Evolutionary conservation across 2,797 vertebrate species (phyloP), one percentile per base, ranked within the genome.

Genomic region (Emydoidea blandingii): DNA sequence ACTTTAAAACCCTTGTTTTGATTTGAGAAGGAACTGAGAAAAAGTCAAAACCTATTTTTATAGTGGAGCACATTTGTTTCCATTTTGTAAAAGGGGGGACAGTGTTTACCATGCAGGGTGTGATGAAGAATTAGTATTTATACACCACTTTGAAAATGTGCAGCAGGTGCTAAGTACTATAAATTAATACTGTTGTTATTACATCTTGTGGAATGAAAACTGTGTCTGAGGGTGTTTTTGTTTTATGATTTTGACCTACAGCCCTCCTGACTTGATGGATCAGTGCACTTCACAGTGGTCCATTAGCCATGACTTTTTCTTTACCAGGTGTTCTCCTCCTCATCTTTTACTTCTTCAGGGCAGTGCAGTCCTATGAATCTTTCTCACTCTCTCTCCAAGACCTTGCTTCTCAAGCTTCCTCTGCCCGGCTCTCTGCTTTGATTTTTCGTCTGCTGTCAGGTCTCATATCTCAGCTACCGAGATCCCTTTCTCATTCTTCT

Each of bases 71-170:
- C 10, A 41, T 96, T 96, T 84, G 5, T 93, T n/a, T 47, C 79
- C 50, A 56, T 89, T 41, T 94, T 88, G 4, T 3, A 3, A 0
- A 15, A 86, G 44, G 11, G 9, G 49, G 49, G 56, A 1, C 52
- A 88, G 74, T 31, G 12, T 52, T 94, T 92, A 68, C 7, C 37
- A 91, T 0, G 0, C 19, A 86, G 41, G 14, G 10, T 44, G 84
- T 27, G 49, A 37, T 41, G 76, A 74, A 83, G 79, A 37, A 87
- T 94, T 95, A 86, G 47, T 86, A 68, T 52, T 92, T 90, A 79
- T 34, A 9, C 15, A 74, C 21, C 54, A 31, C 29, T 91, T 76
- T 9, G n/a, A 79, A 89, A 90, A 86, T 79, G 11, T 19, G 5
- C 31, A 14, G 50, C 54, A 65, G 72, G 29, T 83, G 80, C 78